Conservation (phyloP, 1,140 invertebrate species). For the Ceratina japonica region DNA sequence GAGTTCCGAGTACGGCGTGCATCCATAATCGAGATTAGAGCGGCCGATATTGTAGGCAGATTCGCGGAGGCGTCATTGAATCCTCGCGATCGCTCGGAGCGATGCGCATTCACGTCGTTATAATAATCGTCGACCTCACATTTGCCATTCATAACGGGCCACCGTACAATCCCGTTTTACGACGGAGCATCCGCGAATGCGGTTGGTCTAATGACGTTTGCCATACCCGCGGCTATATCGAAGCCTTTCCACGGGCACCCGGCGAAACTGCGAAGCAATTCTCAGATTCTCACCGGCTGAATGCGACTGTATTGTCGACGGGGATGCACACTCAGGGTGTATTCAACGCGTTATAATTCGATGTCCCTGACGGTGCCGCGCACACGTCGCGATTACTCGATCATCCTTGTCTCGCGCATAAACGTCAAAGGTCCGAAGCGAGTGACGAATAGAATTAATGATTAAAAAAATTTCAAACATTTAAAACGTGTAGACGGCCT, state of each 20-base stretch:
- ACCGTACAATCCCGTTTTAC: constrained; percentile 43
- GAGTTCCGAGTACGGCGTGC: not conserved
- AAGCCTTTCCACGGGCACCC: constrained; percentile 48
- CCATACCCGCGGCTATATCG: constrained; percentile 54
- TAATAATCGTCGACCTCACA: constrained; percentile 49
- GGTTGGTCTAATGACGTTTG: constrained; percentile 63
- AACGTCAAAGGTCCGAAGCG: not conserved
- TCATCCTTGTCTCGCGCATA: not conserved
- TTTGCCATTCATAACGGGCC: constrained; percentile 46
- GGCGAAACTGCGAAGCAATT: constrained; percentile 60
- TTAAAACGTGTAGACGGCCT: too few relatives aligned
- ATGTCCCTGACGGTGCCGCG: constrained; percentile 38
- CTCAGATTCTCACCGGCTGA: constrained; percentile 46
- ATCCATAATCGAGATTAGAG: constrained; percentile 30
- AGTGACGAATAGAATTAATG: not conserved
- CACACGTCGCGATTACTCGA: constrained; percentile 24
- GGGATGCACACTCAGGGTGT: constrained; percentile 45
- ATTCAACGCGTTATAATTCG: constrained; percentile 58
- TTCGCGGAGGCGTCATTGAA: constrained; percentile 40
- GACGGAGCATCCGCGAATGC: constrained; percentile 50
- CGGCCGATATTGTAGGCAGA: constrained; percentile 30
- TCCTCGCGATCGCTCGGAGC: constrained; percentile 24
- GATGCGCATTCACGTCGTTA: constrained; percentile 44
- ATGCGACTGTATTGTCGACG: constrained; percentile 3
- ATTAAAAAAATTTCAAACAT: not conserved